phyloP scores from a whole-genome alignment of 2,797 vertebrate species.

The Arnoldichthys spilopterus region DNA sequence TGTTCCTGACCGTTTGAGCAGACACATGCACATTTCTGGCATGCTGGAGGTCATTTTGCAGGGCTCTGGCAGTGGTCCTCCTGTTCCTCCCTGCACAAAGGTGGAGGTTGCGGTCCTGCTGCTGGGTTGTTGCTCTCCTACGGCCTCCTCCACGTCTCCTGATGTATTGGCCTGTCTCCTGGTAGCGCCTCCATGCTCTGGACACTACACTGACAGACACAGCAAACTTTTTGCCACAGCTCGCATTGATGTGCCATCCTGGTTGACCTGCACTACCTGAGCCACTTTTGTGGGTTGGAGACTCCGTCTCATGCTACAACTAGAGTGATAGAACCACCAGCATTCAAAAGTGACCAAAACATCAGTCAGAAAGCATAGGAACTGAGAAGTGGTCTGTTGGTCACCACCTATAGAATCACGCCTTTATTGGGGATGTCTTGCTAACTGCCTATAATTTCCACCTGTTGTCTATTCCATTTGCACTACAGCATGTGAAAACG shows the following conservation, averaged over 20 bases:
- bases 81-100: too few species aligned
- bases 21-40: too few species aligned
- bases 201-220: too few species aligned
- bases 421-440: not conserved
- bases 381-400: slow-evolving; percentile 1
- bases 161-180: not conserved
- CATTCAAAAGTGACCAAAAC: too few species aligned
- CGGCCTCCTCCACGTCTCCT: too few species aligned
- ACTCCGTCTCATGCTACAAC: not conserved
- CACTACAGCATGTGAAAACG: not conserved
- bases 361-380: not conserved
- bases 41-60: too few species aligned
- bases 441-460: too few species aligned
- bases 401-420: not conserved
- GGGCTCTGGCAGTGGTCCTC: too few species aligned
- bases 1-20: too few species aligned
- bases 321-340: not conserved
- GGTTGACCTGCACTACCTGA: slow-evolving; percentile 2
- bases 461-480: not conserved
- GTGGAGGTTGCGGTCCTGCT: too few species aligned
- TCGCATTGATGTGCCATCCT: slow-evolving; percentile 2
- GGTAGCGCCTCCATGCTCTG: not conserved
- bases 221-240: not conserved
- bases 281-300: not conserved
- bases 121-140: too few species aligned